A percentile compares a stretch with the other conserved stretches of the same genome.
phyloP scores from a whole-genome alignment of 2,888 invertebrate genomes.

The Myopa tessellatipennis region DNA sequence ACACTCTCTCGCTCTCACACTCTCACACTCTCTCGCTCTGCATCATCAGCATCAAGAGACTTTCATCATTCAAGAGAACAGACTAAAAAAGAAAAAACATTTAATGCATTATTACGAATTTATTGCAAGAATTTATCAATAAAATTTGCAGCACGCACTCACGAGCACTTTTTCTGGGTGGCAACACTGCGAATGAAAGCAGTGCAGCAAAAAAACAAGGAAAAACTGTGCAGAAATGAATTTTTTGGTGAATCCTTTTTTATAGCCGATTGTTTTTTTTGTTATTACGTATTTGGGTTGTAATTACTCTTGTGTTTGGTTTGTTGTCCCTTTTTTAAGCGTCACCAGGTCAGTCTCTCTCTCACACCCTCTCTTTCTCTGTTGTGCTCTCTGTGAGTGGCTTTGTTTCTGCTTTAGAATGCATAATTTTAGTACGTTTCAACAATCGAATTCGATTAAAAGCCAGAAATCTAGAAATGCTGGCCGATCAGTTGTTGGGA shows the following conservation, averaged over 20 bases:
- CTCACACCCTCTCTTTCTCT: too few species aligned
- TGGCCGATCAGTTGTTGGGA: conserved; percentile 28
- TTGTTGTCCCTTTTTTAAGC: neutral
- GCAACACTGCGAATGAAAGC: neutral
- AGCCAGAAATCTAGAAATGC: conserved; percentile 24
- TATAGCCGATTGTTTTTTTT: neutral
- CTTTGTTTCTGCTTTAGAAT: too few species aligned
- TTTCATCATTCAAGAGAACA: conserved; percentile 14
- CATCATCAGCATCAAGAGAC: neutral
- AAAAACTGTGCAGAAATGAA: neutral
- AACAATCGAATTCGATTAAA: conserved; percentile 23
- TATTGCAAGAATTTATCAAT: conserved; percentile 33
- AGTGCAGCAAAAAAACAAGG: neutral
- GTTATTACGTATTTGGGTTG: neutral
- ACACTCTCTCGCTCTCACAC: too few species aligned
- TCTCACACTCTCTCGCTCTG: neutral
- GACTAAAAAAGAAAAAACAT: neutral
- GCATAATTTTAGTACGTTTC: too few species aligned
- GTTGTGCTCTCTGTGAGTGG: too few species aligned
- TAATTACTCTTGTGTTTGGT: neutral
- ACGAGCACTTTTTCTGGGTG: neutral
- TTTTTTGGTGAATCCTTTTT: conserved; percentile 9
- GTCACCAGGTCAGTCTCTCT: too few species aligned
- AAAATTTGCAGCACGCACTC: conserved; percentile 13
- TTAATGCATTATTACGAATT: conserved; percentile 36